Evolutionary conservation across 2,113 vertebrate genomes (phyloP).

Genomic region (Carassius gibelio): DNA sequence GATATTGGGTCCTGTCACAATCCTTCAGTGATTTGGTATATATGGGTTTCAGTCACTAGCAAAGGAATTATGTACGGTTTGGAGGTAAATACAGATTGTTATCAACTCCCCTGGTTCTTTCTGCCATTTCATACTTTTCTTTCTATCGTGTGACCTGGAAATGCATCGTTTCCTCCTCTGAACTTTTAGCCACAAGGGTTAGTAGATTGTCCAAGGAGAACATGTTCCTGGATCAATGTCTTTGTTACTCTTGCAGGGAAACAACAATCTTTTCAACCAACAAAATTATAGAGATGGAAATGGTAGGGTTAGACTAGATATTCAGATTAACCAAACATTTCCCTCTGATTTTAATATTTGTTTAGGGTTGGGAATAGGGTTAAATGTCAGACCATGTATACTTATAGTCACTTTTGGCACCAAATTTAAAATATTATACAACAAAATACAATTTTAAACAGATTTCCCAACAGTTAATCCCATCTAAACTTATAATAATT

Average conservation of each 20-base stretch:
- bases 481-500: too few species aligned
- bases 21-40: slow-evolving; percentile 5
- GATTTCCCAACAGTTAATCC: too few species aligned
- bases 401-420: too few species aligned
- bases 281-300: background rate
- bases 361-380: background rate
- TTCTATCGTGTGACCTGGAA: background rate
- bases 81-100: slow-evolving; percentile 6
- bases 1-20: background rate
- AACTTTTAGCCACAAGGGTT: background rate
- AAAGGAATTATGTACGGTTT: background rate
- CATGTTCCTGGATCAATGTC: background rate
- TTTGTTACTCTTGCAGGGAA: background rate
- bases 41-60: background rate
- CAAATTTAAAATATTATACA: too few species aligned
- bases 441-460: too few species aligned
- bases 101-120: background rate
- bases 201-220: background rate
- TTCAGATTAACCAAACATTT: background rate
- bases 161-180: background rate
- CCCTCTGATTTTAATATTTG: background rate
- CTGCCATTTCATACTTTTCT: background rate
- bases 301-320: background rate
- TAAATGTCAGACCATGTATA: background rate
- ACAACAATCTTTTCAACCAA: background rate